A percentile compares a stretch with the other conserved stretches of the same genome.
These are phyloP conservation scores for Polymixis flavicincta DNA, from an alignment of 2,888 invertebrate species.

Conservation along the genomic window DNA sequence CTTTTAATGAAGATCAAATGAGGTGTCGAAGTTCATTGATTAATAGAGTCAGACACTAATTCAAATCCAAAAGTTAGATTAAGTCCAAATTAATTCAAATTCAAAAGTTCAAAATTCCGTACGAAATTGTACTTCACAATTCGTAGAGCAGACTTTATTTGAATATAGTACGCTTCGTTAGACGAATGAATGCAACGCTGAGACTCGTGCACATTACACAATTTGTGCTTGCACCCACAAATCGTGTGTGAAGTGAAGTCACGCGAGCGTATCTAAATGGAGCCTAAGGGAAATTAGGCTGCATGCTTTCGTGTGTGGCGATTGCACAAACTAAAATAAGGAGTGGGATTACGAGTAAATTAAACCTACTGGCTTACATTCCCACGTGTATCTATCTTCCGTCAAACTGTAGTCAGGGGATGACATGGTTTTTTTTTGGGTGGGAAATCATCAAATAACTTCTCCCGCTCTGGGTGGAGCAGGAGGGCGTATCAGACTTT, in stretches of 20 bases:
- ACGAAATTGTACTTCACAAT: not conserved
- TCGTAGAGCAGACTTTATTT: not conserved
- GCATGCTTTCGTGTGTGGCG: not conserved
- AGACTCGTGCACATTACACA: not conserved
- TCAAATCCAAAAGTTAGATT: no score
- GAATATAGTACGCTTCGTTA: constrained; percentile 8
- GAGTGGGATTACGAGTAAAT: not conserved
- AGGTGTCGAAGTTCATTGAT: not conserved
- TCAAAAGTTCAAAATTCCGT: not conserved
- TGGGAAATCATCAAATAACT: no score
- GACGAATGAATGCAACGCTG: not conserved
- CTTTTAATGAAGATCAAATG: not conserved
- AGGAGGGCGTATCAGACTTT: no score
- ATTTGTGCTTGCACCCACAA: constrained; percentile 24
- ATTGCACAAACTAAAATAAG: not conserved
- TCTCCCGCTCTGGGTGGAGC: no score
- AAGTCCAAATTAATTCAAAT: not conserved
- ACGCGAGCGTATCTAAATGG: constrained; percentile 17
- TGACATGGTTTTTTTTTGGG: no score
- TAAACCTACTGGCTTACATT: not conserved
- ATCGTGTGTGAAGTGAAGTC: constrained; percentile 9
- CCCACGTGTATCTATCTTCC: no score
- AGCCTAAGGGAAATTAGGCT: constrained; percentile 25
- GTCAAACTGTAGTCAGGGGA: not conserved
- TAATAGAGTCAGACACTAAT: not conserved